Evolutionary conservation across 1,140 invertebrate species (phyloP), one percentile per base, ranked within the genome.

Genomic region (Drosophila willistoni): DNA sequence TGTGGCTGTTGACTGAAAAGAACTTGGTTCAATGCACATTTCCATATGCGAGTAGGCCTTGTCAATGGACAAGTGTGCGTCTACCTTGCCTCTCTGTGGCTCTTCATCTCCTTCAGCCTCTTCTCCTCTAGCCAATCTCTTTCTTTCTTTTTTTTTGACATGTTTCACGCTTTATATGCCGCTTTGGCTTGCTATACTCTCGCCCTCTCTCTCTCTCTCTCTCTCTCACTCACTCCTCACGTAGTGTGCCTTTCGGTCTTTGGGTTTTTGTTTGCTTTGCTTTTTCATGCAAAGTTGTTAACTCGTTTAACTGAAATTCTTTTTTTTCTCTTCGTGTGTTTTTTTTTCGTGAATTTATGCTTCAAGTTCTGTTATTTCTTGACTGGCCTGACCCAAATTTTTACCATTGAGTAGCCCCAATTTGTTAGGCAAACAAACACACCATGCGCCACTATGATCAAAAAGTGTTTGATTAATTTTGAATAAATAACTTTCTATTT

Each of bases 211-310:
- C 29, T 29, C 29, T 29, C 25, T 29, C 25, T 25, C 25, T 5
- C 2, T n/a, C n/a, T n/a, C n/a, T n/a, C n/a, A n/a, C 1, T 6
- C 29, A 29, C 5, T 29, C 6, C 29, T 29, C 29, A 7, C 29
- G 17, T 33, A 51, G 51, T 22, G 7, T 51, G 19, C 61, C 75
- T 54, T 65, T 67, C 79, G 74, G 64, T 71, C 77, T 71, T 60
- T 82, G 75, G 80, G 74, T 82, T 74, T 83, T 72, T 86, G 82
- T 86, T 87, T 87, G 83, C 67, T 59, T 74, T 68, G 68, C 72
- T 73, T 77, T 84, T 80, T 79, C 84, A 87, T 87, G 84, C 84
- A 89, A 89, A 89, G 84, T 81, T 84, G 84, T 81, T 90, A 89
- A 81, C 84, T 89, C 81, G 84, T 75, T 89, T 81, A 81, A 75